Base-by-base conservation (phyloP, 2,888 invertebrate species). In the Julus scanicus region DNA sequence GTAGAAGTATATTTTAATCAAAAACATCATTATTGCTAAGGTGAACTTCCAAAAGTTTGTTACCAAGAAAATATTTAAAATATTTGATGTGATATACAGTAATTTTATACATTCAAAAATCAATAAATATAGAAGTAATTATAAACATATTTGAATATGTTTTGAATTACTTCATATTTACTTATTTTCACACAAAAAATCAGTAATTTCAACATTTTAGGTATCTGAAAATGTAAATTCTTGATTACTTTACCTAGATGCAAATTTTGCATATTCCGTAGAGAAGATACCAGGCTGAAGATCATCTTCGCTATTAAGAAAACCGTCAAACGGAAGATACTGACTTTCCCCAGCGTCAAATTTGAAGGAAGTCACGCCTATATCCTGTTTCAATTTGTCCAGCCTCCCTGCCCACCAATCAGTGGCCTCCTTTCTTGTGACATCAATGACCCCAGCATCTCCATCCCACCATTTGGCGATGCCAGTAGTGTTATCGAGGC, bases 311-410 rank as follows among this genome's bases (percentile, higher is more conserved):
- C 90, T 90, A 71, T 90, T 89, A 9, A 88, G 71, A 6, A 88
- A 87, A 17, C 49, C 29, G 57, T 88, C 89, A 13, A 89, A 93
- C 53, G 95, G 95, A 84, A 94, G 92, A 94, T 94, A 96, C 90
- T 94, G 94, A 0, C 94, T 93, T 92, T 96, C 96, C 44, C 96
- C 97, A 84, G 96, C 96, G 91, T 97, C 96, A 90, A 97, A 96
- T 92, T 96, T 96, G 90, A 96, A 94, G 89, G 95, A 94, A 90
- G 96, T 95, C 39, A 97, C 94, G 0, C 94, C 95, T 88, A 94
- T 94, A 5, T 94, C 93, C 0, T 93, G 92, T 90, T 94, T 93
- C 1, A 98, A 90, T 6, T 91, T 90, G 44, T 90, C 88, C n/a
- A 93, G 89, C 57, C 92, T 90, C 13, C 40, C 90, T 48, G 83